Evolutionary conservation across 2,888 invertebrate species (phyloP).

Genomic region (Alitta virens): DNA sequence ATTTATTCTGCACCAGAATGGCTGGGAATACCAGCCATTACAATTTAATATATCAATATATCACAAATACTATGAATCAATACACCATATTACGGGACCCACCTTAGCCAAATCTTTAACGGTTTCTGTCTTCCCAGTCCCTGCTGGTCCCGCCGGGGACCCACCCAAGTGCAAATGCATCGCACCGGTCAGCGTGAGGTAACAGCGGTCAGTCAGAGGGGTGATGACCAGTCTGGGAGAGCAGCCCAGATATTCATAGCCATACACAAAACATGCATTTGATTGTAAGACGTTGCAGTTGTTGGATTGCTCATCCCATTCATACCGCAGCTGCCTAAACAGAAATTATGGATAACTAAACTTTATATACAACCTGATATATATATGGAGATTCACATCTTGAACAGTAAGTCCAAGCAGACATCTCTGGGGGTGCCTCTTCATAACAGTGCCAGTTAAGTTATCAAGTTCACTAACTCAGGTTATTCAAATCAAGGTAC

Average conservation of each 20-base stretch:
- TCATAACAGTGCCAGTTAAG: too few relatives aligned
- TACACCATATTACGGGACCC: neutral
- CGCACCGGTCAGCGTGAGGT: slow-evolving; percentile 55
- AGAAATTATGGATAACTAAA: too few relatives aligned
- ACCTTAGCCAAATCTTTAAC: slow-evolving; percentile 57
- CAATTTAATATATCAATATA: too few relatives aligned
- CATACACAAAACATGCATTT: slow-evolving; percentile 53
- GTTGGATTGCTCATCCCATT: slow-evolving; percentile 55
- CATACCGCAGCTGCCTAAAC: slow-evolving; percentile 54
- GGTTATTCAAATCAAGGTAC: too few relatives aligned
- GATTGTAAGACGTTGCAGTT: slow-evolving; percentile 54
- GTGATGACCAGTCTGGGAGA: slow-evolving; percentile 55
- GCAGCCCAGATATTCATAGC: slow-evolving; percentile 57
- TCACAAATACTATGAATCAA: neutral
- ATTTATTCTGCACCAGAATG: too few relatives aligned
- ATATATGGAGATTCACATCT: too few relatives aligned
- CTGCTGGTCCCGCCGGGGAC: slow-evolving; percentile 56
- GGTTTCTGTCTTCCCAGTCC: slow-evolving; percentile 57
- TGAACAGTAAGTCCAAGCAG: too few relatives aligned
- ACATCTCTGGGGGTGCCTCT: too few relatives aligned
- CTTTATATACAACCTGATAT: too few relatives aligned
- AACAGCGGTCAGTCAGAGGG: slow-evolving; percentile 53
- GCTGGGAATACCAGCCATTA: too few relatives aligned
- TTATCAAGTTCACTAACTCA: too few relatives aligned
- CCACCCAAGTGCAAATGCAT: slow-evolving; percentile 55